Base-by-base conservation (phyloP, 2,888 invertebrate species). In the Himalopsyche japonica region DNA sequence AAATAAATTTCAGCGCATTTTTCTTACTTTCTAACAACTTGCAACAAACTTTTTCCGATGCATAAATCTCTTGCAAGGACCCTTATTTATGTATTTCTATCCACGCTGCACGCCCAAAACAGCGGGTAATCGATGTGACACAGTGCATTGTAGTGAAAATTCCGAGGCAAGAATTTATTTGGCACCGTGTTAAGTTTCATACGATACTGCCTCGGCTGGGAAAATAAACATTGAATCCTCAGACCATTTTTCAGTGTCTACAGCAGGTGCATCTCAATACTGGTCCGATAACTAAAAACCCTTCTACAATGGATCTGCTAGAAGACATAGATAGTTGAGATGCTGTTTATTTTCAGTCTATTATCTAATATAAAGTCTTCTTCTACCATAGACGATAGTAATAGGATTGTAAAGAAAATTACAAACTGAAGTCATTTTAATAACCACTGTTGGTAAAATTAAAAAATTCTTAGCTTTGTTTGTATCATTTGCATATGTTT, bases 41-140 rank as follows among this genome's bases (percentile, higher is more conserved):
- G 77, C 77, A 37, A 20, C 34, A 43, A 37, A 8, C 20, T 43
- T 34, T 77, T n/a, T 15, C 34, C 37, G 27, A 34, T n/a, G 43
- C n/a, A 77, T 77, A 77, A 77, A 77, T 77, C 77, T 77, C 6
- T 34, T 6, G 43, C 77, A 77, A 77, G 43, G 43, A 43, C 34
- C 77, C 77, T 77, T 43, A 43, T 77, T 15, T 70, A 77, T 77
- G 77, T 37, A 77, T 77, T 77, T 77, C 43, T 43, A 77, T 77
- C 8, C 34, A 43, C 7, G 77, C 48, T 27, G 30, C 8, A 49
- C 43, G 27, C 37, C 80, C 57, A 77, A 80, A 84, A 82, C 79
- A 47, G 81, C 57, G 64, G 77, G 77, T 84, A 86, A 86, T 86
- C 83, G 86, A 86, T 85, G 82, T 82, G 86, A 86, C 86, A 85